Evolutionary conservation across 2,797 vertebrate genomes (phyloP).

Genomic region (Spinus pinus): DNA sequence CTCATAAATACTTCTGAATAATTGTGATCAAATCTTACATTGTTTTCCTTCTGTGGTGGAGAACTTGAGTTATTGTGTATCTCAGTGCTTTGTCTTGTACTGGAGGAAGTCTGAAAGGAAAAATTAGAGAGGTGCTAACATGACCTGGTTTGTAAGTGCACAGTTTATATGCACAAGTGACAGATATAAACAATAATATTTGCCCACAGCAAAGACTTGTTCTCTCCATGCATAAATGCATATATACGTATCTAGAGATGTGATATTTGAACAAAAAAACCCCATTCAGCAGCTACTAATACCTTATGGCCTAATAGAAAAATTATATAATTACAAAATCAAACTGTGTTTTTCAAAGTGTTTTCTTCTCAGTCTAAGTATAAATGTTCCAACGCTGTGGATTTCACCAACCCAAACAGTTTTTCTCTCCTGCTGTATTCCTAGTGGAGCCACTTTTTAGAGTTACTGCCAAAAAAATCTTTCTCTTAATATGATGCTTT

Average conservation of each 20-base stretch:
- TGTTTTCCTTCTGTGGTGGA: neutral
- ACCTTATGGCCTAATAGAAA: neutral
- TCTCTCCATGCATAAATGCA: neutral
- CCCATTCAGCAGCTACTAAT: neutral
- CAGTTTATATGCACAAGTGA: neutral
- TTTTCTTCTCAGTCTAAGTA: neutral
- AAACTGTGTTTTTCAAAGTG: neutral
- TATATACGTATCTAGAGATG: neutral
- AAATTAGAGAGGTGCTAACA: neutral
- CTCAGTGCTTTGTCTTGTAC: neutral
- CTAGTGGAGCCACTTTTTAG: neutral
- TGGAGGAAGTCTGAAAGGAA: neutral
- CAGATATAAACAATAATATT: neutral
- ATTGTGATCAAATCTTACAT: neutral
- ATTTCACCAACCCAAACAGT: neutral
- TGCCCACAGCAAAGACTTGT: neutral
- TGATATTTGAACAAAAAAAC: neutral
- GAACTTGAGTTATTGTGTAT: neutral
- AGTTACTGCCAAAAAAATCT: neutral
- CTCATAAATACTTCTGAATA: constrained; percentile 4
- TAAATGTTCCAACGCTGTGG: neutral
- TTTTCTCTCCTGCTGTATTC: neutral
- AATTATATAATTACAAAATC: neutral
- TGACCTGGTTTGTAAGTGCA: neutral
- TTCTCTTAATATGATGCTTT: neutral